phyloP scores from a whole-genome alignment of 2,888 invertebrate genomes.

The Lysandra coridon region DNA sequence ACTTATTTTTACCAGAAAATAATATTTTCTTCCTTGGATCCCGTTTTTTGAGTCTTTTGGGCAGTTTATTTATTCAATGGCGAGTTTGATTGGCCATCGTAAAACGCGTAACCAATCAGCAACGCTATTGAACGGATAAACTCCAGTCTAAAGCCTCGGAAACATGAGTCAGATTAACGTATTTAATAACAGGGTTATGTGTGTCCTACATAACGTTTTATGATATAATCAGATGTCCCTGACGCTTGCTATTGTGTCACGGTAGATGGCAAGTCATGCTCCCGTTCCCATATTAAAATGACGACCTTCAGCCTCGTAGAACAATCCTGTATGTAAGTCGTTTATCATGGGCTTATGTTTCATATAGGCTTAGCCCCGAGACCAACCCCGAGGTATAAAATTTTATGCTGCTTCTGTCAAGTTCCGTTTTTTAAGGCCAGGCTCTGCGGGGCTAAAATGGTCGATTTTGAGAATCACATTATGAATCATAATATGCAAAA shows the following conservation, averaged over 20 bases:
- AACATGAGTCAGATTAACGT: neutral
- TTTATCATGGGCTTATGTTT: slow-evolving; percentile 8
- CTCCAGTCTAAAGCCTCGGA: neutral
- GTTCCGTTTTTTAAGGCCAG: no score
- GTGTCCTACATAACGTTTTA: slow-evolving; percentile 2
- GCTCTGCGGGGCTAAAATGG: no score
- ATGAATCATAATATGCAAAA: no score
- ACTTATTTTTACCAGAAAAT: neutral
- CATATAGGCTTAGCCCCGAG: neutral
- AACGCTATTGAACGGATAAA: neutral
- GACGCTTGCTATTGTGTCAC: slow-evolving; percentile 20
- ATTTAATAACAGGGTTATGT: slow-evolving; percentile 7
- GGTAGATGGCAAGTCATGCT: slow-evolving; percentile 15
- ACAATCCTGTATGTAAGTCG: slow-evolving; percentile 15
- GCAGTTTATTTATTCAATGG: neutral
- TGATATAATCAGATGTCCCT: slow-evolving; percentile 16
- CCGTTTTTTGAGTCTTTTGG: neutral
- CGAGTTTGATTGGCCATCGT: neutral
- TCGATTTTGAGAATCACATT: no score
- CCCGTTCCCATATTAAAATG: slow-evolving; percentile 25
- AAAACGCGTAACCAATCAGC: neutral
- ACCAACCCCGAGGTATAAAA: neutral
- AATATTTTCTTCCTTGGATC: neutral
- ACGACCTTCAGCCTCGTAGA: slow-evolving; percentile 15
- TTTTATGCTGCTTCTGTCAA: neutral